Base-by-base conservation (phyloP, 2,797 vertebrate species). In the Halcyon badia region DNA sequence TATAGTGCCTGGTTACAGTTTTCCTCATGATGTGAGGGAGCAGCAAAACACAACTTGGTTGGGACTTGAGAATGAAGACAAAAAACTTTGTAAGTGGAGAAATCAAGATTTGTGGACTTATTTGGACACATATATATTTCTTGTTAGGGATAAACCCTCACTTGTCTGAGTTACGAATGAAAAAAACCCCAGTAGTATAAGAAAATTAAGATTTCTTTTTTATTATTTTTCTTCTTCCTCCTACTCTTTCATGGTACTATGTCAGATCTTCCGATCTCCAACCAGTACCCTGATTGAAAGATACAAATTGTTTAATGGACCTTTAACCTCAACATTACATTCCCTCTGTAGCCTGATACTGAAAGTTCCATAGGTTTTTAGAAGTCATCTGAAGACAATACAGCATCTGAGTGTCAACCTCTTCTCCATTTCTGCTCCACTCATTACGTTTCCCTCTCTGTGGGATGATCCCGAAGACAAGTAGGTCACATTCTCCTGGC, bases 61-160 rank as follows among this genome's bases (percentile, higher is more conserved):
- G 64, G 60, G 16, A 35, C 21, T 54, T 88, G 28, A 41, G 9
- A 6, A 1, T 76, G 48, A 58, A 65, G 37, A 19, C 14, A 14
- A 14, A 1, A 57, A n/a, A 42, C 35, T 84, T 70, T 60, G 22
- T 82, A 35, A 60, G 72, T 91, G 22, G 71, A 65, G 57, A 91
- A 91, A 37, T 21, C 2, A 79, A 30, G n/a, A 65, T 9, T 57
- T 41, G 18, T 54, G 28, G 28, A 44, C 5, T 61, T 78, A 26
- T 0, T 46, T 69, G n/a, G 46, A 49, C 11, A 5, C 0, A 0
- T 21, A 11, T 25, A 1, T 75, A 33, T 64, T 73, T 92, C 18
- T 71, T 33, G 49, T 21, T 51, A 62, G 44, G 19, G 12, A 14
- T 76, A 61, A 91, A 42, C 11, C 11, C 16, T 17, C 22, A 51